Base-by-base conservation (phyloP, 2,797 vertebrate genomes). In the Propithecus perrieri region DNA sequence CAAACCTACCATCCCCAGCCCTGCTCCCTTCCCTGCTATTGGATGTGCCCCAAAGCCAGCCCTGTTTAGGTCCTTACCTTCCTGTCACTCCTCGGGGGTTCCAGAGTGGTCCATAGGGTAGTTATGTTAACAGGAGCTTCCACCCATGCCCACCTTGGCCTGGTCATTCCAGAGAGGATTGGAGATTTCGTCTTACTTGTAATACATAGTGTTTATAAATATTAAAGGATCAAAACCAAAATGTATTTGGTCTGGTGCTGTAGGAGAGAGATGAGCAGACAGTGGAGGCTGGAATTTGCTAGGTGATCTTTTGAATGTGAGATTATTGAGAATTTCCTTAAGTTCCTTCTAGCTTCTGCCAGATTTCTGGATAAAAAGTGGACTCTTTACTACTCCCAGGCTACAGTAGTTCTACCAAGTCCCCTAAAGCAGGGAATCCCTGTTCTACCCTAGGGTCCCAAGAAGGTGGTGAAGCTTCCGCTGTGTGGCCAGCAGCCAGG, bases 311-410 rank as follows among this genome's bases (percentile, higher is more conserved):
- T 85, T 0, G 1, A 71, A 61, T 57, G 8, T 84, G 65, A 90
- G 75, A 91, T 13, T 57, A 24, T 76, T 80, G 46, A 71, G 91
- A 43, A 63, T 46, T 83, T 41, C 69, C 75, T 59, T 59, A 65
- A 63, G 30, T 75, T 96, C n/a, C 61, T 80, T 78, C 89, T n/a
- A 80, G 53, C 46, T 76, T 48, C 67, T 87, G 20, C 30, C 59
- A 81, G 63, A 61, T 78, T 93, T 75, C 46, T 72, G 90, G 78
- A 93, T 50, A 72, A 92, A 61, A 87, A 69, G 28, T 86, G 5
- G 41, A 69, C 12, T 65, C 43, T 61, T 20, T 53, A 5, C 53
- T 94, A 89, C 24, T 95, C 63, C 55, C 43, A 74, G 13, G 83
- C 57, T 69, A 59, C 78, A 59, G 18, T 67, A 86, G 24, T 76